phyloP scores from a whole-genome alignment of 92 coral and sea anemone genomes.

The Epizoanthus illoricatus region DNA sequence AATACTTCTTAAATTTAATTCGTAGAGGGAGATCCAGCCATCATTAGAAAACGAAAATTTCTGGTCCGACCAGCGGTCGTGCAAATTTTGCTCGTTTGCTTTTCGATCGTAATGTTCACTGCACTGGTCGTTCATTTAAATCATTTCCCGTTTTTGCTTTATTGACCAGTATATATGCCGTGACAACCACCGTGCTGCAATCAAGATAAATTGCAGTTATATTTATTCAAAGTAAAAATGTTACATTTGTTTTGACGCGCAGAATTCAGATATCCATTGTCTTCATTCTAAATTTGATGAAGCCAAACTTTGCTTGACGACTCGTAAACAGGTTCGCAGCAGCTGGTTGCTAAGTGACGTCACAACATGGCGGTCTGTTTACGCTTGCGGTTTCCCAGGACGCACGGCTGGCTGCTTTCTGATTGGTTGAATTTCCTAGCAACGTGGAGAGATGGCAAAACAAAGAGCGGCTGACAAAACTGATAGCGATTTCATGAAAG shows the following conservation, averaged over 20 bases:
- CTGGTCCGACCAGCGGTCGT: no score
- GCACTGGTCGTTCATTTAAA: no score
- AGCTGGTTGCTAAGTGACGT: conserved; percentile 64
- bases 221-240: background rate
- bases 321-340: conserved; percentile 7
- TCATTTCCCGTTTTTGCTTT: no score
- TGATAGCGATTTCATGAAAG: conserved; percentile 69
- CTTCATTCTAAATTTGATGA: background rate
- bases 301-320: background rate
- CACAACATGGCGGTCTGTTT: conserved; percentile 70
- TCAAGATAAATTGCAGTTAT: conserved; percentile 18
- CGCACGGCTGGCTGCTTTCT: conserved; percentile 67
- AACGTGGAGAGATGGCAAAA: conserved; percentile 92
- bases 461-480: conserved; percentile 98
- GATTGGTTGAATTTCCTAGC: conserved; percentile 98
- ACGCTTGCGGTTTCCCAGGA: conserved; percentile 97
- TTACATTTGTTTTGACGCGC: no score
- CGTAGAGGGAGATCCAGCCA: no score
- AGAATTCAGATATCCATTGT: no score
- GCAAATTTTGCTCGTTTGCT: no score
- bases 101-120: no score
- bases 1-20: no score
- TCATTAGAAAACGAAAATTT: no score
- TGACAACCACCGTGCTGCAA: no score
- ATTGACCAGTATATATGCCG: no score